Base-by-base conservation (phyloP, 2,888 invertebrate species). In the Diaperis boleti region DNA sequence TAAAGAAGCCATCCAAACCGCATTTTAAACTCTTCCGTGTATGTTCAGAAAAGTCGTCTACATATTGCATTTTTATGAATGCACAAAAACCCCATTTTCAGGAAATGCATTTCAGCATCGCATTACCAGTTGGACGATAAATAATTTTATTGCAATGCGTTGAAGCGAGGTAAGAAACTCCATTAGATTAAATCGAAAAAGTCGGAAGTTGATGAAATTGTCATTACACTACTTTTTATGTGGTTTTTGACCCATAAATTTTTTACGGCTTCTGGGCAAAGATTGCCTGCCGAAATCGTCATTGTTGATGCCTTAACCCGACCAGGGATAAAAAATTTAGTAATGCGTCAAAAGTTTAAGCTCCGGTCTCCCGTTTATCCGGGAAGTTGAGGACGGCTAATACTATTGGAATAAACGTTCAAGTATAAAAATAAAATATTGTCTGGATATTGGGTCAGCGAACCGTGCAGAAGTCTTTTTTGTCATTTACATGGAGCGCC, bases 31-130 rank as follows among this genome's bases (percentile, higher is more conserved):
- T 50, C 50, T n/a, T 6, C 20, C 29, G 7, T 29, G 14, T 22
- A 45, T 29, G 15, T 26, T 45, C 18, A 13, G 20, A 22, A 45
- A 45, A 17, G 29, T 45, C 42, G 11, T 33, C 35, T 50, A 50
- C 35, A 50, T 50, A 50, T 50, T 33, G 35, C 49, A 50, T 11
- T 50, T 35, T 50, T 18, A 57, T 47, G 57, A 45, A 45, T 45
- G 35, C 17, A 29, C 39, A 39, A 13, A 39, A 54, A 54, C 17
- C 8, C 54, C 20, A 26, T 54, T 26, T 45, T 14, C 41, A 31
- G 22, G 11, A 22, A 39, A 41, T 39, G 41, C 54, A 39, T 41
- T 50, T 50, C 37, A 18, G 35, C 33, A 37, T 56, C 35, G 18
- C 13, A 42, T 42, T 42, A 42, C 41, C 15, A n/a, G 41, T 20